Evolutionary conservation across 35 echinoderm and acorn worm genomes (phyloP).

Genomic region (Apostichopus californicus): DNA sequence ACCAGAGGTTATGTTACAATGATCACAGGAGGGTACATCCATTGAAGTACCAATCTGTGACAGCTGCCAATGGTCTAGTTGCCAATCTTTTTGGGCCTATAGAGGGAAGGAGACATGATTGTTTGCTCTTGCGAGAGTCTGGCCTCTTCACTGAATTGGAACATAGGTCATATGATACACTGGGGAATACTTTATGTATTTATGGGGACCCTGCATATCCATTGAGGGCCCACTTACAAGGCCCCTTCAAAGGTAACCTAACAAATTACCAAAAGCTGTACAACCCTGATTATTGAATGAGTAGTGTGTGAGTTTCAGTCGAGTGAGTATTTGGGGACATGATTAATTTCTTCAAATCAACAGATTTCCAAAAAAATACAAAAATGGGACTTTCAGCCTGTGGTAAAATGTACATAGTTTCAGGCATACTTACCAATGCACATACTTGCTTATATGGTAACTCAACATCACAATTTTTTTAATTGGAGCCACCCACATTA

Average conservation of each 20-base stretch:
- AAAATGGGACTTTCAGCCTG: slow-evolving; percentile 8
- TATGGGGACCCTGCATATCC: slow-evolving; percentile 66
- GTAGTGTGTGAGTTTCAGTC: not conserved
- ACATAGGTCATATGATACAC: slow-evolving; percentile 23
- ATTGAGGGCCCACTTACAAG: too few species aligned
- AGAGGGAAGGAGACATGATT: slow-evolving; percentile 69
- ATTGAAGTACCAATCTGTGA: slow-evolving; percentile 74
- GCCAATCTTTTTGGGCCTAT: slow-evolving; percentile 70
- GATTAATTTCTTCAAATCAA: too few species aligned
- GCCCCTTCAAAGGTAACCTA: not conserved
- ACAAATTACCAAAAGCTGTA: not conserved
- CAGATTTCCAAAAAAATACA: not conserved
- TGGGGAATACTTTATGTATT: not conserved
- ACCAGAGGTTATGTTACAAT: slow-evolving; percentile 69
- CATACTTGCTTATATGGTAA: slow-evolving; percentile 26
- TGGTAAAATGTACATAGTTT: slow-evolving; percentile 37
- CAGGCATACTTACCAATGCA: slow-evolving; percentile 16
- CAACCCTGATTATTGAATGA: not conserved
- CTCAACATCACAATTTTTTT: not conserved
- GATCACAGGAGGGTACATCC: slow-evolving; percentile 77
- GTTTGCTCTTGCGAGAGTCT: slow-evolving; percentile 52
- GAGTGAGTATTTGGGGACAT: not conserved
- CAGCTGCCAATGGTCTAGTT: slow-evolving; percentile 68
- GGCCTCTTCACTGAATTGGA: slow-evolving; percentile 61
- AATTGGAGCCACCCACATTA: not conserved